These are phyloP conservation scores for Rotaria sp. DNA, from an alignment of 2,888 invertebrate genomes.

Conservation along the genomic window DNA sequence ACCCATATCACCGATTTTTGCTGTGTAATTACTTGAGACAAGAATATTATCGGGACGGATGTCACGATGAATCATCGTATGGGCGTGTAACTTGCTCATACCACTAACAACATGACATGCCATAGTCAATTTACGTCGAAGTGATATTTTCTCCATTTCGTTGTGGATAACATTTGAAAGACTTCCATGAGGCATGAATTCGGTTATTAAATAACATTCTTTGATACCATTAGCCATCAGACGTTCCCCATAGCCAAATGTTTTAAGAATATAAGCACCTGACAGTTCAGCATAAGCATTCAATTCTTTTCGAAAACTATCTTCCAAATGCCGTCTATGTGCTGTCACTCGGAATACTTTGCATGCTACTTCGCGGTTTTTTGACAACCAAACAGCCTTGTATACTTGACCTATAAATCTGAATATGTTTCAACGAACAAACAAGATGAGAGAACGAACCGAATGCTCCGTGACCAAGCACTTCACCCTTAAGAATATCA, in stretches of 20 bases:
- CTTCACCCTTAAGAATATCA: background rate
- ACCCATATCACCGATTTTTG: background rate
- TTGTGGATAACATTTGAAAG: background rate
- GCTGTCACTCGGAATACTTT: background rate
- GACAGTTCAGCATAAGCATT: background rate
- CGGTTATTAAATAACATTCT: background rate
- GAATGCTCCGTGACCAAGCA: background rate
- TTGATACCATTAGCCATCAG: background rate
- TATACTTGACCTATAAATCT: background rate
- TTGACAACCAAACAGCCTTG: background rate
- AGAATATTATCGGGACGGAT: background rate
- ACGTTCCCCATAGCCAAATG: background rate
- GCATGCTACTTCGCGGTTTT: background rate
- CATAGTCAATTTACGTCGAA: background rate
- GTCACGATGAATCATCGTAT: background rate
- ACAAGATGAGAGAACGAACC: background rate
- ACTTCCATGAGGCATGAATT: background rate
- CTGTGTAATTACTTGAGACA: background rate
- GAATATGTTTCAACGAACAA: too few relatives aligned
- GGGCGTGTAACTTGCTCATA: background rate
- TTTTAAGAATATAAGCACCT: background rate
- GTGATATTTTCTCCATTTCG: background rate
- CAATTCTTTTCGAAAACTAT: background rate
- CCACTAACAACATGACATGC: background rate
- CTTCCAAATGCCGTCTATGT: background rate